A percentile compares a stretch with the other conserved stretches of the same genome.
Conservation (phyloP, 2,888 invertebrate species). For the Epinotia demarniana region DNA sequence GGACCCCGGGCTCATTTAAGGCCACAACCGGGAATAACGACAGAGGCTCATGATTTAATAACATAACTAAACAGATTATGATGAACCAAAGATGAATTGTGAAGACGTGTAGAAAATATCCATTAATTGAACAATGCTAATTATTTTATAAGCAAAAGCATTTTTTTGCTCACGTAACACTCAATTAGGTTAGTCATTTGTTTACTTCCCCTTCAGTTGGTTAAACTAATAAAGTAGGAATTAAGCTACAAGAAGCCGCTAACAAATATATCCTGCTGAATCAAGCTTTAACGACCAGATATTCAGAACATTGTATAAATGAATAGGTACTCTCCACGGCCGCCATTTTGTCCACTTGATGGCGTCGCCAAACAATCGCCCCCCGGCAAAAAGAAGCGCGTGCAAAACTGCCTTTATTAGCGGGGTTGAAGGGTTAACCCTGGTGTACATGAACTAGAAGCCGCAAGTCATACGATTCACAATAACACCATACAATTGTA, state of each 20-base stretch:
- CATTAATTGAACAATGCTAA: too few relatives aligned
- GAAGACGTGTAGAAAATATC: too few relatives aligned
- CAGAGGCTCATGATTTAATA: too few relatives aligned
- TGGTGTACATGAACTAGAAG: constrained; percentile 35
- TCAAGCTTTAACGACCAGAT: neutral
- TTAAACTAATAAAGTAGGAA: neutral
- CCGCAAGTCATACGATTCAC: neutral
- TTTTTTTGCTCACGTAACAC: too few relatives aligned
- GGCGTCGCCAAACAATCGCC: constrained; percentile 61
- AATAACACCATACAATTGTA: neutral
- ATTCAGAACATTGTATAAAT: neutral
- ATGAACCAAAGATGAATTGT: too few relatives aligned
- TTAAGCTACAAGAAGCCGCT: neutral
- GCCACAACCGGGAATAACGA: too few relatives aligned
- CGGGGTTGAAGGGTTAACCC: constrained; percentile 56
- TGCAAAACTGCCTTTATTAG: constrained; percentile 65
- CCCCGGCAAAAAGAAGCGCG: constrained; percentile 59
- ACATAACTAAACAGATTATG: neutral
- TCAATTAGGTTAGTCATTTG: too few relatives aligned
- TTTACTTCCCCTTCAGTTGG: neutral
- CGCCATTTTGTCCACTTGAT: constrained; percentile 51
- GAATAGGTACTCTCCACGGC: constrained; percentile 5
- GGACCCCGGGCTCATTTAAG: too few relatives aligned
- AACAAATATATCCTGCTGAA: neutral
- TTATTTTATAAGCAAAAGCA: too few relatives aligned